These are phyloP conservation scores for Thalassoma bifasciatum DNA, from an alignment of 2,113 vertebrate genomes.

Conservation along the genomic window DNA sequence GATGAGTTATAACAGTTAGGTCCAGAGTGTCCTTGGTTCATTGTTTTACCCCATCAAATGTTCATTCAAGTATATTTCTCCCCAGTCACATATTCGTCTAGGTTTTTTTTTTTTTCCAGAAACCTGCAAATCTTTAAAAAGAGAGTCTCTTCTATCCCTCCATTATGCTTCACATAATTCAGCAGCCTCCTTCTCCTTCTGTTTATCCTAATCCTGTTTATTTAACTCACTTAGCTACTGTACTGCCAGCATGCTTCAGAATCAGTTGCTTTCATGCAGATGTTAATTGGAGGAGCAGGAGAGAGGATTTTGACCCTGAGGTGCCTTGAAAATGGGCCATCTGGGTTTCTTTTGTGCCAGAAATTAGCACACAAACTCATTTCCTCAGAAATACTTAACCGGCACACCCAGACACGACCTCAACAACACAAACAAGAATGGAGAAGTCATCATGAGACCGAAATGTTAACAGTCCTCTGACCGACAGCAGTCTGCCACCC, in stretches of 20 bases:
- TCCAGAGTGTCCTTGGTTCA: too few relatives aligned
- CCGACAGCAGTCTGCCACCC: slow-evolving; percentile 27
- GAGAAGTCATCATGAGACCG: slow-evolving; percentile 36
- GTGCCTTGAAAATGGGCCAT: slow-evolving; percentile 43
- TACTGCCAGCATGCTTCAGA: slow-evolving; percentile 20
- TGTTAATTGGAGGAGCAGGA: slow-evolving; percentile 11
- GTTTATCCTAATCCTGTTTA: slow-evolving; percentile 1
- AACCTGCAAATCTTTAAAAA: too few relatives aligned
- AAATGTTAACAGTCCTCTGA: slow-evolving; percentile 52
- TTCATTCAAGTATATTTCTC: too few relatives aligned
- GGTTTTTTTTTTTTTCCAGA: too few relatives aligned
- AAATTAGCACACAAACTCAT: slow-evolving; percentile 15
- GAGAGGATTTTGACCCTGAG: slow-evolving; percentile 32
- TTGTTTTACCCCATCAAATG: too few relatives aligned
- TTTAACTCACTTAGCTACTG: slow-evolving; percentile 33
- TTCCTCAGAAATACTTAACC: slow-evolving; percentile 39
- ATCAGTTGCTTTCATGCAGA: slow-evolving; percentile 19
- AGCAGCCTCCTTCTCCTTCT: neutral
- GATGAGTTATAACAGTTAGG: too few relatives aligned
- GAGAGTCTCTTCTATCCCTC: too few relatives aligned
- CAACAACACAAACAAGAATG: slow-evolving; percentile 45
- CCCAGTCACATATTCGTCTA: too few relatives aligned
- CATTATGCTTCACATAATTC: neutral
- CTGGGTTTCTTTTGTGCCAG: slow-evolving; percentile 32
- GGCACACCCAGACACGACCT: slow-evolving; percentile 21